Percentiles rank a stretch among this genome's conserved stretches.
Conservation (phyloP, 2,797 vertebrate genomes). For the Podarcis siculus region DNA sequence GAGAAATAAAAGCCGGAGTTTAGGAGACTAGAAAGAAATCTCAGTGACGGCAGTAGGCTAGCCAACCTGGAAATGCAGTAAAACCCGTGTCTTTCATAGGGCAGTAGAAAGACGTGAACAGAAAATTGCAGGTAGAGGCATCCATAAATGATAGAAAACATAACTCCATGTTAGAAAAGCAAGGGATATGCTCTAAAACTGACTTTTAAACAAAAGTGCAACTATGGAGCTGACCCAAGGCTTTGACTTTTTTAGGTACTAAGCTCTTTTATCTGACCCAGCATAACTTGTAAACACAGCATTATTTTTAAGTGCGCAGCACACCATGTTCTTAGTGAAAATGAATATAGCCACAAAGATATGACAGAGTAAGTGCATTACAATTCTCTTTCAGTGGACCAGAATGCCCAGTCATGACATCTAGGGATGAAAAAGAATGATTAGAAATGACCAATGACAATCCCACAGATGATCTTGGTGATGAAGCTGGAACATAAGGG, state of each 20-base stretch:
- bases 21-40: conserved; percentile 39
- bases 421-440: background rate
- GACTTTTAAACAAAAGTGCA: background rate
- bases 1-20: conserved; percentile 47
- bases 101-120: background rate
- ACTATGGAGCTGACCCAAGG: background rate
- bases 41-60: conserved; percentile 6
- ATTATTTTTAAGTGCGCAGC: background rate
- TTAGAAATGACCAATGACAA: too few species aligned
- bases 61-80: background rate
- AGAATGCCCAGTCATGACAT: background rate
- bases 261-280: background rate
- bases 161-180: background rate
- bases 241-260: background rate
- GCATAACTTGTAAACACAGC: background rate
- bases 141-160: background rate
- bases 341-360: background rate
- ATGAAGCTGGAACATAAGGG: too few species aligned
- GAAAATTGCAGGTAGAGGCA: conserved; percentile 10
- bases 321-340: background rate
- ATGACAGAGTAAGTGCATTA: background rate
- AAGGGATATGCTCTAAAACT: background rate
- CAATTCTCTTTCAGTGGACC: background rate
- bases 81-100: conserved; percentile 32
- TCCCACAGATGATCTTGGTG: too few species aligned